A percentile compares a stretch with the other conserved stretches of the same genome.
Evolutionary conservation across 2,797 vertebrate genomes (phyloP).

Genomic region (Hylomyscus alleni): DNA sequence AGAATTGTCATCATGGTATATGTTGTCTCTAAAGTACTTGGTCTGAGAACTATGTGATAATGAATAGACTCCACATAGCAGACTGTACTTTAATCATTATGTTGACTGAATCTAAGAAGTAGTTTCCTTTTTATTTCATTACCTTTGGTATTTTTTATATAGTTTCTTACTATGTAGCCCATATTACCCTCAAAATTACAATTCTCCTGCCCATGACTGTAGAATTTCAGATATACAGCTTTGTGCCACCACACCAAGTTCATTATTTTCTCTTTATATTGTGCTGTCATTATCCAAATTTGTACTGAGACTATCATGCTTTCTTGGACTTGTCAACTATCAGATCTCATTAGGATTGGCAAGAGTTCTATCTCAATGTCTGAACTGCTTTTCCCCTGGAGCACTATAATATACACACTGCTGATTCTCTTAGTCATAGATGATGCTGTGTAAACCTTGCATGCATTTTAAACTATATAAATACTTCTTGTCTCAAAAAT

Average conservation of each 20-base stretch:
- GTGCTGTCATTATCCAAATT: not conserved
- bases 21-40: not conserved
- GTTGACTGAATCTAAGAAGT: not conserved
- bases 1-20: not conserved
- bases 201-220: not conserved
- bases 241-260: not conserved
- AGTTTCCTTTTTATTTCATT: not conserved
- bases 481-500: not conserved
- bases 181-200: not conserved
- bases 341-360: not conserved
- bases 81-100: constrained; percentile 5
- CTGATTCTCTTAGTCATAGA: not conserved
- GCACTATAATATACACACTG: not conserved
- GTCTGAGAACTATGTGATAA: not conserved
- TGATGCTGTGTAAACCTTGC: not conserved
- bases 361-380: constrained; percentile 2
- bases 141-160: not conserved
- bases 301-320: not conserved
- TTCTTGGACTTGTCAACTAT: constrained; percentile 1
- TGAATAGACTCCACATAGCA: not conserved
- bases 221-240: too few species aligned
- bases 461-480: constrained; percentile 26
- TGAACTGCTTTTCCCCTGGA: not conserved
- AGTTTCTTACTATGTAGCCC: too few species aligned
- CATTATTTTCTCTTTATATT: constrained; percentile 16